Base-by-base conservation (phyloP, 92 coral and sea anemone genomes). In the Zoanthus sansibaricus region DNA sequence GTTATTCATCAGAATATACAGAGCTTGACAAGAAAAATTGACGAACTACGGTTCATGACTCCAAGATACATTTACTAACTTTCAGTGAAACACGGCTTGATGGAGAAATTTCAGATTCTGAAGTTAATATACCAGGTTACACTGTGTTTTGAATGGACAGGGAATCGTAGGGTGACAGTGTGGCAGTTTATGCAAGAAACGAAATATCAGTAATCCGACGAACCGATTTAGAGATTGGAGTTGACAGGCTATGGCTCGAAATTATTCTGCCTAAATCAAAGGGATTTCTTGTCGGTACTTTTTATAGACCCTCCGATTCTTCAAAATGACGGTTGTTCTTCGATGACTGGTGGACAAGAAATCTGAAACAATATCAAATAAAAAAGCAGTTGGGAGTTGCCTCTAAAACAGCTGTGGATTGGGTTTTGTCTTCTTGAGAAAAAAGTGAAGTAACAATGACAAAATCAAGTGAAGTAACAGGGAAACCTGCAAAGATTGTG, bases 221-320 rank as follows among this genome's bases (percentile, higher is more conserved):
- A 71, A 12, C 58, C 67, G 90, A 87, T 32, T 71, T 87, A 51
- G 90, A 78, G 54, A 49, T 52, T 46, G 72, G 46, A 3, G 80
- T 79, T 20, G 87, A 87, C 37, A 87, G 76, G 37, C 45, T 87
- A 71, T 87, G 87, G 86, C 54, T 80, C 51, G 85, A 87, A 68
- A 14, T 67, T 47, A 21, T 62, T 51, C 44, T 85, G 9, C 88
- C 88, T 33, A 59, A 84, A 72, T 72, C 73, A 62, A 71, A 33
- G 55, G 82, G 88, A 32, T 56, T 84, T 84, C 78, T 84, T 12
- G 58, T 84, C 3, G 80, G 88, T 52, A 49, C 82, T 15, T 71
- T 84, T 46, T 84, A 84, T 49, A 84, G 79, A 25, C 79, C 83
- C 46, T 75, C 83, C 75, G 71, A 86, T 59, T 45, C 78, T 31